A percentile compares a stretch with the other conserved stretches of the same genome.
These are phyloP conservation scores for Pluvialis apricaria DNA, from an alignment of 2,113 vertebrate genomes.

Conservation along the genomic window DNA sequence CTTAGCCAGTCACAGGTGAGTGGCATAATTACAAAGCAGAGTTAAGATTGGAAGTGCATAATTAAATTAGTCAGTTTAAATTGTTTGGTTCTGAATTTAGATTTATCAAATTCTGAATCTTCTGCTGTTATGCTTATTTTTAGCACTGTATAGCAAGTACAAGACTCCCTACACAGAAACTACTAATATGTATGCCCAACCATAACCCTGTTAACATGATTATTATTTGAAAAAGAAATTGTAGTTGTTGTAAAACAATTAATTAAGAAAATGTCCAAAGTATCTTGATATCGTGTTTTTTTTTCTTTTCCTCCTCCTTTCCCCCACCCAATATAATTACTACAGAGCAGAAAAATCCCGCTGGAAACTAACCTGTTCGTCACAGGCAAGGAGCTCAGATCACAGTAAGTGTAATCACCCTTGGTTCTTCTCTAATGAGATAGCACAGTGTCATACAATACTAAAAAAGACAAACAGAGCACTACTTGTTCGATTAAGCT, in stretches of 20 bases:
- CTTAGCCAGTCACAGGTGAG: constrained; percentile 20
- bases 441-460: neutral
- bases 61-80: constrained; percentile 23
- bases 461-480: neutral
- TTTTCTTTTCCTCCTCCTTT: neutral
- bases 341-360: constrained; percentile 72
- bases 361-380: constrained; percentile 86
- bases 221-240: neutral
- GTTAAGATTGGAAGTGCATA: neutral
- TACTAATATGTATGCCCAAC: neutral
- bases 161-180: neutral
- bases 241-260: neutral
- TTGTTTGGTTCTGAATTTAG: constrained; percentile 12
- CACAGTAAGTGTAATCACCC: constrained; percentile 76
- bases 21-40: constrained; percentile 21
- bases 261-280: neutral
- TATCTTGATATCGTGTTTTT: neutral
- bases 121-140: neutral
- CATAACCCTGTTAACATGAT: neutral
- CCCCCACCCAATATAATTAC: neutral
- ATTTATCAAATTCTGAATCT: neutral
- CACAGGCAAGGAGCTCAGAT: constrained; percentile 81
- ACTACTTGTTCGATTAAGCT: neutral
- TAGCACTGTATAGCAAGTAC: neutral
- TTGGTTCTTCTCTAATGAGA: neutral